These are phyloP conservation scores for Plagodis dolabraria DNA, from an alignment of 2,888 invertebrate genomes.

Conservation along the genomic window DNA sequence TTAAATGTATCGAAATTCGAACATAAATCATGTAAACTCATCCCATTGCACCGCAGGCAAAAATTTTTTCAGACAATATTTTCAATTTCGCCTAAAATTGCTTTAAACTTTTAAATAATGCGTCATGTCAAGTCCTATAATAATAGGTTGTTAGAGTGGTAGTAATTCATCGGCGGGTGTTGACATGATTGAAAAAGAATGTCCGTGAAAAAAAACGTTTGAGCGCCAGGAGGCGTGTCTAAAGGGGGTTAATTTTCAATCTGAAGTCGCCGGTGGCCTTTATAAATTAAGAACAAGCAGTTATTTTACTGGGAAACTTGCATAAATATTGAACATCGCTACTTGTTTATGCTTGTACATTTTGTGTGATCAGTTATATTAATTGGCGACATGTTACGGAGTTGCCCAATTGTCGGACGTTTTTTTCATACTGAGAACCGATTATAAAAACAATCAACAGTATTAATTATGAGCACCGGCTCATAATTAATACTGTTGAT, in stretches of 20 bases:
- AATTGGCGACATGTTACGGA: constrained; percentile 57
- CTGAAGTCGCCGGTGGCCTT: constrained; percentile 76
- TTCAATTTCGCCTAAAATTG: constrained; percentile 75
- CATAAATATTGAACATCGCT: constrained; percentile 67
- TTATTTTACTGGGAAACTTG: constrained; percentile 61
- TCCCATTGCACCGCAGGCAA: constrained; percentile 70
- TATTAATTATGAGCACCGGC: too few species aligned
- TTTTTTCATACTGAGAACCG: constrained; percentile 50
- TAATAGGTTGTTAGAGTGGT: constrained; percentile 77
- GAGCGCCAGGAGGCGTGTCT: constrained; percentile 75
- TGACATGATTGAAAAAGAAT: constrained; percentile 73
- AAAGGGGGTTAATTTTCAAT: constrained; percentile 83
- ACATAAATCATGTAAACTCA: constrained; percentile 76
- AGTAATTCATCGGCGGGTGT: constrained; percentile 78
- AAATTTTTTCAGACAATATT: constrained; percentile 61
- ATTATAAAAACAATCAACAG: constrained; percentile 48
- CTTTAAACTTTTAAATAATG: constrained; percentile 75
- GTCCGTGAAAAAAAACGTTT: constrained; percentile 55
- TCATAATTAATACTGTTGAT: too few species aligned
- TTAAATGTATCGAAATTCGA: constrained; percentile 56
- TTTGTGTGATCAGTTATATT: constrained; percentile 65
- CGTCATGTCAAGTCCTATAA: constrained; percentile 80
- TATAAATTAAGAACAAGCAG: constrained; percentile 63
- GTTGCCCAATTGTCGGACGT: constrained; percentile 50
- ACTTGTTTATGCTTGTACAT: constrained; percentile 56